A percentile compares a stretch with the other conserved stretches of the same genome.
These are phyloP conservation scores for Tragelaphus eurycerus DNA, from an alignment of 2,797 vertebrate species.

Conservation along the genomic window DNA sequence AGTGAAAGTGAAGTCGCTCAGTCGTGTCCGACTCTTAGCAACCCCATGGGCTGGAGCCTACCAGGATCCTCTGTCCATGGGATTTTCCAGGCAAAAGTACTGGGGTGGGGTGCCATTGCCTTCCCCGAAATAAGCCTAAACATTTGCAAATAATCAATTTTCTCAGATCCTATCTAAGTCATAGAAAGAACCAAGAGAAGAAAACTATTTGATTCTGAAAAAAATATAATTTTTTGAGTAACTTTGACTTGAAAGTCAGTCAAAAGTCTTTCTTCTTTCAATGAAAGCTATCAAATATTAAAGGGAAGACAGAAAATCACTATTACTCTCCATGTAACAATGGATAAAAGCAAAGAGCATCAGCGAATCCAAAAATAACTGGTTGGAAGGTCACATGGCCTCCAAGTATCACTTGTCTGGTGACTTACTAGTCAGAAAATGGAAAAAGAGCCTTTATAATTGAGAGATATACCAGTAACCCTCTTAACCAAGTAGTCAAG, in stretches of 20 bases:
- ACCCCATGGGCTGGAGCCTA: too few relatives aligned
- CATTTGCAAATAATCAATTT: not conserved
- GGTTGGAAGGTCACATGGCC: not conserved
- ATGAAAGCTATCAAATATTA: not conserved
- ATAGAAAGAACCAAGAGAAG: not conserved
- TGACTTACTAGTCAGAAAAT: not conserved
- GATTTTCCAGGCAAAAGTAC: too few relatives aligned
- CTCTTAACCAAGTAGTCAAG: not conserved
- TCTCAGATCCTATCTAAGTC: not conserved
- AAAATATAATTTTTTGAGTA: not conserved
- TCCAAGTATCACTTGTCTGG: not conserved
- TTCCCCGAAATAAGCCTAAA: not conserved
- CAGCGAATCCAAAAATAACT: not conserved
- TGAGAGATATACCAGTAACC: not conserved
- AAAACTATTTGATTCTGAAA: not conserved
- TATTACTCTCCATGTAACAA: not conserved
- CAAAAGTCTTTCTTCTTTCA: not conserved
- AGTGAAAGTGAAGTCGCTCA: too few relatives aligned
- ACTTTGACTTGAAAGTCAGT: not conserved
- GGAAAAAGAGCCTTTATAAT: not conserved
- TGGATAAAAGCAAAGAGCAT: not conserved
- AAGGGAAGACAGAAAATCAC: not conserved
- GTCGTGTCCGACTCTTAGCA: too few relatives aligned
- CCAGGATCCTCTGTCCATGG: too few relatives aligned
- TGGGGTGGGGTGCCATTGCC: too few relatives aligned